phyloP scores from a whole-genome alignment of 2,888 invertebrate species.

The Agrenia bidenticulata region DNA sequence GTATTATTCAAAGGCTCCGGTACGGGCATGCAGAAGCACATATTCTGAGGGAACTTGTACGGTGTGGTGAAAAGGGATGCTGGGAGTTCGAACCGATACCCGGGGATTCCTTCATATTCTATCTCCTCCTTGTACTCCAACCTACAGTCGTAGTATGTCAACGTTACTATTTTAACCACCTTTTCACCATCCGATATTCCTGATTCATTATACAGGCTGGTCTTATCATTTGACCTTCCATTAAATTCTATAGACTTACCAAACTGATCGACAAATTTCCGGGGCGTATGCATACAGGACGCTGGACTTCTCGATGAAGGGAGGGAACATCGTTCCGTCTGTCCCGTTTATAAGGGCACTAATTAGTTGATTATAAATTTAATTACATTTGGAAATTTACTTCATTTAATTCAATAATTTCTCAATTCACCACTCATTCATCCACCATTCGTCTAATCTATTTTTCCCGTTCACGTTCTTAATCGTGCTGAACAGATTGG shows the following conservation, averaged over 20 bases:
- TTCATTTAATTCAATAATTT: too few relatives aligned
- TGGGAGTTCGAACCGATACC: slow-evolving; percentile 43
- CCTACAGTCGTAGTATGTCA: slow-evolving; percentile 25
- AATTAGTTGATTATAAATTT: too few relatives aligned
- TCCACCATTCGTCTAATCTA: slow-evolving; percentile 15
- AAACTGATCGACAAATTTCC: slow-evolving; percentile 25
- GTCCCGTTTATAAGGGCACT: slow-evolving; percentile 27
- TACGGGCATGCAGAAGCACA: slow-evolving; percentile 37
- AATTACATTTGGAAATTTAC: too few relatives aligned
- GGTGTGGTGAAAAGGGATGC: slow-evolving; percentile 23
- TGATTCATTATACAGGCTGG: too few relatives aligned
- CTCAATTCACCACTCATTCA: too few relatives aligned
- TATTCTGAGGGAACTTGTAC: slow-evolving; percentile 28
- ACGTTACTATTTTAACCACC: too few relatives aligned
- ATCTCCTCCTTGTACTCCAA: slow-evolving; percentile 40
- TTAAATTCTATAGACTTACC: too few relatives aligned
- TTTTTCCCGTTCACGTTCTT: neutral
- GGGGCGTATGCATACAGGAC: slow-evolving; percentile 17
- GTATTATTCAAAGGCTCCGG: slow-evolving; percentile 20
- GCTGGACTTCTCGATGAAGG: slow-evolving; percentile 13
- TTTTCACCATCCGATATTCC: too few relatives aligned
- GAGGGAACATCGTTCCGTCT: slow-evolving; percentile 29
- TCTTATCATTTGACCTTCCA: too few relatives aligned
- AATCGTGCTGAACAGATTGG: slow-evolving; percentile 1
- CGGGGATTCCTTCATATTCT: slow-evolving; percentile 45